Evolutionary conservation across 2,797 vertebrate species (phyloP), one percentile per base, ranked within the genome.

Genomic region (Tinamus major): DNA sequence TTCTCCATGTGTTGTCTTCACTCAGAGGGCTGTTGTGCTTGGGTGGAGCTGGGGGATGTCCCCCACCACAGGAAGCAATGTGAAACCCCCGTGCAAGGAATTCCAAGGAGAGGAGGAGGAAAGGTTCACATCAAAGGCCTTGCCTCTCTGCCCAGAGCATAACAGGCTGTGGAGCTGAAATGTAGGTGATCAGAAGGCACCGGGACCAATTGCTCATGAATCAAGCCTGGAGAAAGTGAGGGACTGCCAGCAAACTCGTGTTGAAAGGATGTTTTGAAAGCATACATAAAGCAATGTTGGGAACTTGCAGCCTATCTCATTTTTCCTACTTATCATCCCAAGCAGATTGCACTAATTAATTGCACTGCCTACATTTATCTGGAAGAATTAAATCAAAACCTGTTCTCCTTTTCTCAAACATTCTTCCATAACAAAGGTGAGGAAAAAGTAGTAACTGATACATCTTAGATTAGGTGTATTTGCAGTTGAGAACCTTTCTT

Each of bases 91-190:
- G 33, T 12, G 21, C 77, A 87, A 93, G 70, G 55, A 41, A 68
- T 78, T 62, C 31, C 78, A 68, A 67, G 37, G 75, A 79, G 5
- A 7, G 5, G 15, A 56, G 39, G 15, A 9, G 15, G 27, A 62
- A 82, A 11, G 15, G 79, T 94, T 92, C 79, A 90, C 72, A 88
- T 93, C 89, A 96, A 96, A 97, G 94, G 55, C 70, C 55, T 70
- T 12, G 5, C 67, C 89, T 95, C 79, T 44, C 84, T 4, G 4
- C 35, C 8, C 27, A n/a, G 49, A 85, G 21, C 37, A 9, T 58
- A 87, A 79, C 55, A 48, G 56, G 68, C 0, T 0, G 29, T 64
- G 39, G 51, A 83, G 55, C 42, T 3, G 0, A 59, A 79, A 63
- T 27, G 12, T 3, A 71, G 46, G 65, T 20, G 35, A n/a, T 44